Conservation (phyloP, 2,113 vertebrate species). For the Ciconia maguari region DNA sequence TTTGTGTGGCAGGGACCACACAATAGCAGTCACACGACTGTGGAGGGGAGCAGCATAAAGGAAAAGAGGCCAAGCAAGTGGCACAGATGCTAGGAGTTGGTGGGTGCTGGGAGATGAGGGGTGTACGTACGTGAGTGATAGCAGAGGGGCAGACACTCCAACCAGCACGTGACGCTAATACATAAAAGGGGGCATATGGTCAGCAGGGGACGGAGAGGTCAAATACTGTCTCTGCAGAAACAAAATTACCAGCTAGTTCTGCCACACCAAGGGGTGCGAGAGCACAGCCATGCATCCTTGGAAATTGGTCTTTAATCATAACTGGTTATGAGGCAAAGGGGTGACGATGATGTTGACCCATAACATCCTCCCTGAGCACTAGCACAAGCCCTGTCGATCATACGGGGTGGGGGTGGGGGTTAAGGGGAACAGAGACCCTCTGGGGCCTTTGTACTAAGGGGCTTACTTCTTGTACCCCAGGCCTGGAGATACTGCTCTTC, state of each 20-base stretch:
- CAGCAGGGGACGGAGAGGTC: background rate
- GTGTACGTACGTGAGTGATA: background rate
- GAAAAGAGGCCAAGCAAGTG: conserved; percentile 60
- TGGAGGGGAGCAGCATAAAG: conserved; percentile 51
- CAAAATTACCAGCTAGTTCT: background rate
- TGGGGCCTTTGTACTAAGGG: background rate
- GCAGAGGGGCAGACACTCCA: background rate
- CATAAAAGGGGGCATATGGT: background rate
- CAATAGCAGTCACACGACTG: conserved; percentile 57
- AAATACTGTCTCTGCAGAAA: background rate
- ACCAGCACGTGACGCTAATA: background rate
- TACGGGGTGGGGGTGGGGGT: too few species aligned
- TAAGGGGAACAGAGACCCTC: background rate
- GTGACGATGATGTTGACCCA: background rate
- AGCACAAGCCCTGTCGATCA: rapidly evolving
- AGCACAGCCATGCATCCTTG: background rate
- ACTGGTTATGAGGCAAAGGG: background rate
- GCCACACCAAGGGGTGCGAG: background rate
- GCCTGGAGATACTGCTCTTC: background rate
- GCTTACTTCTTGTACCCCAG: background rate
- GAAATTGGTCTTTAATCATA: background rate
- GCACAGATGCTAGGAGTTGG: conserved; percentile 24
- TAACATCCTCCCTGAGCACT: background rate
- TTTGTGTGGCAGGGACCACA: conserved; percentile 50
- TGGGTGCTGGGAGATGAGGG: background rate